Percentiles rank a stretch among this genome's conserved stretches.
Conservation (phyloP, 2,113 vertebrate species). For the Crotalus viridis region DNA sequence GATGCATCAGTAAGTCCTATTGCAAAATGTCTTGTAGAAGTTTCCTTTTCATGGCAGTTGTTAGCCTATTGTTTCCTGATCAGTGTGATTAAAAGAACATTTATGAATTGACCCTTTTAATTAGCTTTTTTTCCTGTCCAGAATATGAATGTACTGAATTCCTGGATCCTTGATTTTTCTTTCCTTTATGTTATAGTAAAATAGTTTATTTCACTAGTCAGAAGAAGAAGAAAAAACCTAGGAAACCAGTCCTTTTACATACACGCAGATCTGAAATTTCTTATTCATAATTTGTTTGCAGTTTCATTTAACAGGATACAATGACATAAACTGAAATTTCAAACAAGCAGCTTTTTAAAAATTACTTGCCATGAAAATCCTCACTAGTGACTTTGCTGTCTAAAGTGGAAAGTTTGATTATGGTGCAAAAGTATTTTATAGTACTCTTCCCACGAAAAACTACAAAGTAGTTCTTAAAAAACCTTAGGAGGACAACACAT, state of each 20-base stretch:
- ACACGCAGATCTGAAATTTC: not conserved
- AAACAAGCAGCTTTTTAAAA: slow-evolving; percentile 3
- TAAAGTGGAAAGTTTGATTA: not conserved
- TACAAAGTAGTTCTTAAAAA: not conserved
- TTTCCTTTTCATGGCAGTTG: not conserved
- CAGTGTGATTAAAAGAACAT: not conserved
- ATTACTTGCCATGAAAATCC: not conserved
- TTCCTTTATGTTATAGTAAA: not conserved
- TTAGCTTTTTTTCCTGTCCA: not conserved
- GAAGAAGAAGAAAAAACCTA: not conserved
- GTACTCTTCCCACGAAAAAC: not conserved
- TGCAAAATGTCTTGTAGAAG: not conserved
- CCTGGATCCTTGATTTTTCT: not conserved
- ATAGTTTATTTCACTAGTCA: not conserved
- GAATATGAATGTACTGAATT: not conserved
- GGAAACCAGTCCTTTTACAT: not conserved
- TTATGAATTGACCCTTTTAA: not conserved
- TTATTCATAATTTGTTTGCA: not conserved
- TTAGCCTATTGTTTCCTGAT: not conserved
- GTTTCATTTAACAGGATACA: not conserved
- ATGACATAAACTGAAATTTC: not conserved
- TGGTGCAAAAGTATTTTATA: not conserved
- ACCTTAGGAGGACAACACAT: not conserved
- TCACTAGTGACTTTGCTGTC: not conserved
- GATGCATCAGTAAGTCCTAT: not conserved